phyloP scores from a whole-genome alignment of 2,888 invertebrate genomes.

The Cremastobaeus sp. region DNA sequence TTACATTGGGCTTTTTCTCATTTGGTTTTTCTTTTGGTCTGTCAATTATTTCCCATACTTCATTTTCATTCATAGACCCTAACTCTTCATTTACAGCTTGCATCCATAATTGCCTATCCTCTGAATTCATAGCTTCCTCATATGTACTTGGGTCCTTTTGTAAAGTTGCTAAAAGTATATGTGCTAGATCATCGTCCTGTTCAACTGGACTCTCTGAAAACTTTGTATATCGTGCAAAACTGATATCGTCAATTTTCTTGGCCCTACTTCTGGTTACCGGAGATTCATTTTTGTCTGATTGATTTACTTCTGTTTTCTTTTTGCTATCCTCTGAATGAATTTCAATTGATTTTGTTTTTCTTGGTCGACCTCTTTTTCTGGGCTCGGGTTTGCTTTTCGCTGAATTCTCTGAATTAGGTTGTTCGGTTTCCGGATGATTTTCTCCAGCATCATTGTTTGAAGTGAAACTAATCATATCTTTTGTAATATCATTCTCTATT shows the following conservation, averaged over 20 bases:
- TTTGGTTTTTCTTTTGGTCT: constrained; percentile 25
- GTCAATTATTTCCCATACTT: constrained; percentile 45
- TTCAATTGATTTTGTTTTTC: constrained; percentile 20
- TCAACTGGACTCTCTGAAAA: constrained; percentile 25
- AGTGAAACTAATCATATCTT: too few relatives aligned
- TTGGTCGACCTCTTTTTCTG: constrained; percentile 55
- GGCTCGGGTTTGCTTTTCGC: constrained; percentile 25
- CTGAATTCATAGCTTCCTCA: constrained; percentile 9
- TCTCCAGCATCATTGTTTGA: too few relatives aligned
- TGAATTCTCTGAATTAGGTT: constrained; percentile 23
- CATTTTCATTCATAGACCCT: too few relatives aligned
- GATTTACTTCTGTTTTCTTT: neutral
- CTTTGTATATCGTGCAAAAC: constrained; percentile 40
- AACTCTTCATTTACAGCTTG: constrained; percentile 28
- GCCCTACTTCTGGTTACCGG: constrained; percentile 35
- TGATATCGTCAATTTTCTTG: constrained; percentile 36
- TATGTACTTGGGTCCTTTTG: too few relatives aligned
- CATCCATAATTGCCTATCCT: constrained; percentile 42
- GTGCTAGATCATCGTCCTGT: constrained; percentile 26
- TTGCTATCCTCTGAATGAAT: neutral
- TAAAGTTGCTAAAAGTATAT: constrained; percentile 33
- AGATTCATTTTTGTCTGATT: constrained; percentile 10
- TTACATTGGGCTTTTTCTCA: constrained; percentile 15
- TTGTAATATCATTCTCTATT: too few relatives aligned
- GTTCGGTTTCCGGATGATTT: too few relatives aligned